These are phyloP conservation scores for Trogon surrucura DNA, from an alignment of 2,113 vertebrate species.

Conservation along the genomic window DNA sequence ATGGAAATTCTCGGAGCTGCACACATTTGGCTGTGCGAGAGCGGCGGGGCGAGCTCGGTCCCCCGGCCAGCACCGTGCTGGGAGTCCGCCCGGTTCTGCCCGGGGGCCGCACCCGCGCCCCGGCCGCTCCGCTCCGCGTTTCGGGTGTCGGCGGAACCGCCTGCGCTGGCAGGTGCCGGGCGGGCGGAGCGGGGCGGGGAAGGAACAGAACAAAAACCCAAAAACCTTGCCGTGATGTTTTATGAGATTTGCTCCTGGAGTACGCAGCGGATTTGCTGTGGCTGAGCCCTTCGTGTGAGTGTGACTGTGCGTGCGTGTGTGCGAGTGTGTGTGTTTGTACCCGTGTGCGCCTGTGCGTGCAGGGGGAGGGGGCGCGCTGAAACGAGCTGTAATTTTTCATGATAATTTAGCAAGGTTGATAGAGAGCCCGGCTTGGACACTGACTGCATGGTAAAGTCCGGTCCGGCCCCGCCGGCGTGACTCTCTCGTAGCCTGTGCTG, in stretches of 20 bases:
- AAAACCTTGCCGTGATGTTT: neutral
- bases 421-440: neutral
- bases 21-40: neutral
- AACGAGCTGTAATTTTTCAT: neutral
- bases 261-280: neutral
- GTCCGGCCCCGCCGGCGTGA: neutral
- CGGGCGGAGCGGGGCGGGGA: neutral
- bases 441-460: too few relatives aligned
- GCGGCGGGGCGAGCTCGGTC: neutral
- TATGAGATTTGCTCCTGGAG: neutral
- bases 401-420: neutral
- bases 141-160: neutral
- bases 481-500: neutral
- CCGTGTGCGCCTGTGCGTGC: constrained; percentile 37
- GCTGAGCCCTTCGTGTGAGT: neutral
- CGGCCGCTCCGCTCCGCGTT: neutral
- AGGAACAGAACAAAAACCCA: neutral
- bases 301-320: neutral
- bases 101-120: too few relatives aligned
- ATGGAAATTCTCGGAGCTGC: neutral
- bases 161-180: neutral
- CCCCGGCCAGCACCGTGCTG: neutral
- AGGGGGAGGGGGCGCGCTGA: neutral
- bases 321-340: neutral
- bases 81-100: too few relatives aligned